Conservation (phyloP, 2,113 vertebrate genomes). For the Boulengerochromis microlepis region DNA sequence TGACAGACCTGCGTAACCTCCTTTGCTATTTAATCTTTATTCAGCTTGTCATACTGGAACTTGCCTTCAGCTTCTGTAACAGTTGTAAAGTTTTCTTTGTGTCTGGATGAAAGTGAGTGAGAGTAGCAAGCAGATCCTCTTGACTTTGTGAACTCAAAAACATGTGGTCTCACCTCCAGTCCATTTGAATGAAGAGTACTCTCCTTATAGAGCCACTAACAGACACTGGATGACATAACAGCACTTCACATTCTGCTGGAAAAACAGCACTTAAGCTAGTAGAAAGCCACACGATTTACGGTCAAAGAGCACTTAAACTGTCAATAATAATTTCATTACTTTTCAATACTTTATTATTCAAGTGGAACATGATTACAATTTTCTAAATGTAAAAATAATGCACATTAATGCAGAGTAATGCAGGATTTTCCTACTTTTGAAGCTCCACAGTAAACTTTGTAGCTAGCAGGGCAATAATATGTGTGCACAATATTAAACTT, state of each 20-base stretch:
- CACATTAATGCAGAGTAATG: neutral
- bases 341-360: neutral
- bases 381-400: neutral
- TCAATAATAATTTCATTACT: constrained; percentile 10
- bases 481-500: neutral
- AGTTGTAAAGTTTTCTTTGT: neutral
- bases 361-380: neutral
- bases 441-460: neutral
- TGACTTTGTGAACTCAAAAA: constrained; percentile 2
- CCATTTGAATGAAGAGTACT: neutral
- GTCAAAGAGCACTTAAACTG: neutral
- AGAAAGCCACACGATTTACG: neutral
- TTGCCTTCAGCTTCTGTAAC: neutral
- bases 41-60: neutral
- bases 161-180: neutral
- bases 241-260: neutral
- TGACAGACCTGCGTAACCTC: neutral
- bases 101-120: neutral
- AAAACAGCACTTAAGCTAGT: neutral
- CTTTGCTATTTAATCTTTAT: neutral
- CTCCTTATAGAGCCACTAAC: neutral
- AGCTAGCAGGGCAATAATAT: neutral
- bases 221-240: constrained; percentile 1
- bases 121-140: neutral
- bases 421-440: neutral